Conservation (phyloP, 1,140 invertebrate species). For the Pseudobourletiella spinata region DNA sequence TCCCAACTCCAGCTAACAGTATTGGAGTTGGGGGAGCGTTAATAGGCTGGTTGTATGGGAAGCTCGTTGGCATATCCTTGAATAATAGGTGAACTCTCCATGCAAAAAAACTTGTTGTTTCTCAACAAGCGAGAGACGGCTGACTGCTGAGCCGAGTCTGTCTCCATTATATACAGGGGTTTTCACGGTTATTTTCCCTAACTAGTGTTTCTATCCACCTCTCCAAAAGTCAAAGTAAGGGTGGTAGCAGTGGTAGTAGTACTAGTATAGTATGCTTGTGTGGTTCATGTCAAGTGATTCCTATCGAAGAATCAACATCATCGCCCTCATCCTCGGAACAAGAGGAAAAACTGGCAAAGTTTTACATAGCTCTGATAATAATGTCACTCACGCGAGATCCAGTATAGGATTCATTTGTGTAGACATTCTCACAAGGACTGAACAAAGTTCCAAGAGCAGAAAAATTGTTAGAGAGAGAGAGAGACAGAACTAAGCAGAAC, state of each 20-base stretch:
- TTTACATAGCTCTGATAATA: background rate
- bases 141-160: too few species aligned
- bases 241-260: background rate
- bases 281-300: conserved; percentile 6
- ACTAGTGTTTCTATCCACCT: conserved; percentile 1
- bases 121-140: too few species aligned
- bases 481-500: too few species aligned
- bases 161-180: too few species aligned
- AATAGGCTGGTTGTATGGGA: too few species aligned
- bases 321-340: background rate
- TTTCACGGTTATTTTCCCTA: background rate
- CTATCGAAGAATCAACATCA: background rate
- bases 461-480: background rate
- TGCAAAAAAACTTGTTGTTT: background rate
- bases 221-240: background rate
- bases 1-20: too few species aligned
- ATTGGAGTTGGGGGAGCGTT: too few species aligned
- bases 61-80: background rate
- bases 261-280: too few species aligned
- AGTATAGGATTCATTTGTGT: background rate
- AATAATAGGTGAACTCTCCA: background rate
- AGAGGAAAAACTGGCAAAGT: background rate
- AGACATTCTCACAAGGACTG: background rate
- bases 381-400: background rate
- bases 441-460: background rate